Conservation (phyloP, 2,113 vertebrate genomes). For the Cyanoderma ruficeps region DNA sequence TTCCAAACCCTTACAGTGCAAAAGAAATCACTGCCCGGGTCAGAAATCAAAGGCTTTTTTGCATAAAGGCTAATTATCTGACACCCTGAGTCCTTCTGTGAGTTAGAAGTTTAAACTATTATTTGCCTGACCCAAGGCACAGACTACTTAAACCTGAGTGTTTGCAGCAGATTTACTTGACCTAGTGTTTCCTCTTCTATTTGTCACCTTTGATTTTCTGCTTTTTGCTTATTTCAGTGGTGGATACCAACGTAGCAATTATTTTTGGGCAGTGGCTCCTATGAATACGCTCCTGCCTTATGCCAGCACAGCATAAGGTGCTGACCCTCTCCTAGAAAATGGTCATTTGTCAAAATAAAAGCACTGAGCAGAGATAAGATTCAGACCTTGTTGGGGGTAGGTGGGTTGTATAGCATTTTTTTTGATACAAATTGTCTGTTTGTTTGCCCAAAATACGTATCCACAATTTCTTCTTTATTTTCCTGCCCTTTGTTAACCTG, state of each 20-base stretch:
- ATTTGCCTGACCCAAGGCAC: neutral
- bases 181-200: neutral
- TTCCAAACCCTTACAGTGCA: neutral
- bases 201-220: neutral
- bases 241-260: neutral
- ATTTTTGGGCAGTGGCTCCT: neutral
- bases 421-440: neutral
- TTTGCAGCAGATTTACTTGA: neutral
- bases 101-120: neutral
- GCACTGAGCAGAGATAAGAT: neutral
- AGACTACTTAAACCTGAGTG: neutral
- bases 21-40: neutral
- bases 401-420: neutral
- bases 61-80: neutral
- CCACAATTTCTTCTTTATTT: neutral
- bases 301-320: neutral
- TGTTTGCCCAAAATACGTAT: neutral
- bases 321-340: neutral
- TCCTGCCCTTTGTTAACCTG: neutral
- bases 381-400: rapidly evolving
- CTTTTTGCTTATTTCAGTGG: neutral
- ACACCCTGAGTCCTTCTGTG: neutral
- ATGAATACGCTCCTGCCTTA: neutral
- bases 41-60: neutral
- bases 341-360: neutral